phyloP scores from a whole-genome alignment of 1,140 invertebrate species.

The Caenorhabditis latens region DNA sequence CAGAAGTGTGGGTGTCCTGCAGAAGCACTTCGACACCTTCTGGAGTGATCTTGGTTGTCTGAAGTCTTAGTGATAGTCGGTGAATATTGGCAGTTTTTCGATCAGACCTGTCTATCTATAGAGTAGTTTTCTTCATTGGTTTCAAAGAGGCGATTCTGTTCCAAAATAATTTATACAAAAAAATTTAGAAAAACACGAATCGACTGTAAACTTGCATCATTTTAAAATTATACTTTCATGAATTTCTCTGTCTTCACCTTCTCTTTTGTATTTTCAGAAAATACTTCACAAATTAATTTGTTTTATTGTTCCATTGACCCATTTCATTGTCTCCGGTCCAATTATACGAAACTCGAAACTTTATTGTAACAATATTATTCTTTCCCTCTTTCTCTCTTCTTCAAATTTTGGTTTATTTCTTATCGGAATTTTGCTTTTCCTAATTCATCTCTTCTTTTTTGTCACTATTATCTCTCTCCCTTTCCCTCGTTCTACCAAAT shows the following conservation, averaged over 20 bases:
- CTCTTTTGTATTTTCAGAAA: slow-evolving; percentile 39
- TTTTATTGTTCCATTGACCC: background rate
- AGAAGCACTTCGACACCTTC: slow-evolving; percentile 20
- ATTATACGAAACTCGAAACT: background rate
- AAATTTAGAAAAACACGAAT: slow-evolving; percentile 4
- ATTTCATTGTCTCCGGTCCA: background rate
- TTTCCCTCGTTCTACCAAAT: background rate
- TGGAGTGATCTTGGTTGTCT: slow-evolving; percentile 12
- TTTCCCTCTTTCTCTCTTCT: background rate
- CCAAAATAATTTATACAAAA: too few species aligned
- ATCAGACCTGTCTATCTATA: background rate
- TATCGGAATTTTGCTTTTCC: background rate
- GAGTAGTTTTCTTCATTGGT: background rate
- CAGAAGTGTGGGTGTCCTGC: slow-evolving; percentile 26
- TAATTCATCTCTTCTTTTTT: background rate
- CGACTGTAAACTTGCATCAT: background rate
- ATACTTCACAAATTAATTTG: slow-evolving; percentile 14
- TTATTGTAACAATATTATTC: background rate
- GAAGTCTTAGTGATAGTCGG: background rate
- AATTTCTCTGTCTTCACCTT: background rate
- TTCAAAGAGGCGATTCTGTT: too few species aligned
- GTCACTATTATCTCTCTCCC: background rate
- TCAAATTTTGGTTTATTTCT: background rate
- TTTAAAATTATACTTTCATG: background rate
- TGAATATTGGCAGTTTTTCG: background rate